Evolutionary conservation across 1,140 invertebrate genomes (phyloP), one percentile per base, ranked within the genome.

Genomic region (Odontomachus brunneus): DNA sequence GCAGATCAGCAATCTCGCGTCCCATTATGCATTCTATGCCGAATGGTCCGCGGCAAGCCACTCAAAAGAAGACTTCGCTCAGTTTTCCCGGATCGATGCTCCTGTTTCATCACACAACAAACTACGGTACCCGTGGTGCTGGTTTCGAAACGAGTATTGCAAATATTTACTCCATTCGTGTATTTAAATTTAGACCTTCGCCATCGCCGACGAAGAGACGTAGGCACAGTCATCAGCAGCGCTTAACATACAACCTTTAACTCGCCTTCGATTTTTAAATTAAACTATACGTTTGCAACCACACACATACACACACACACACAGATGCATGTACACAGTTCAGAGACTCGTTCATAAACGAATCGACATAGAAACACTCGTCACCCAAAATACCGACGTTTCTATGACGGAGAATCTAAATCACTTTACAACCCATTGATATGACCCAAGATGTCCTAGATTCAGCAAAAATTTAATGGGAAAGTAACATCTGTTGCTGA

Each of bases 111-210:
- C 67, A 22, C 80, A 48, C 72, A 81, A 67, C 55, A 66, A 51
- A 29, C 38, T 11, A 14, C 55, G 57, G 60, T 60, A 57, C 38
- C 26, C 49, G 83, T 84, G 51, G 66, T 26, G 84, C 78, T 73
- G 59, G 67, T 85, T 82, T 67, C 57, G 26, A 75, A 86, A 69
- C 63, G 82, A 33, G 63, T 62, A 80, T 87, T 44, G 78, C 85
- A 87, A 87, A 87, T 87, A 87, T 87, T 87, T 87, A 85, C 78
- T 49, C 51, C 75, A 75, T 53, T 80, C 29, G 19, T 53, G 78
- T 59, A 87, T 83, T 87, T 87, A 87, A 87, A 87, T 87, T 87
- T 87, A 87, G 85, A 85, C 57, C 71, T 65, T 83, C 84, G 51
- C 48, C 71, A 17, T 74, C 71, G 57, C 55, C 57, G 67, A 63